Evolutionary conservation across 2,797 vertebrate genomes (phyloP).

Genomic region (Phalanger gymnotis): DNA sequence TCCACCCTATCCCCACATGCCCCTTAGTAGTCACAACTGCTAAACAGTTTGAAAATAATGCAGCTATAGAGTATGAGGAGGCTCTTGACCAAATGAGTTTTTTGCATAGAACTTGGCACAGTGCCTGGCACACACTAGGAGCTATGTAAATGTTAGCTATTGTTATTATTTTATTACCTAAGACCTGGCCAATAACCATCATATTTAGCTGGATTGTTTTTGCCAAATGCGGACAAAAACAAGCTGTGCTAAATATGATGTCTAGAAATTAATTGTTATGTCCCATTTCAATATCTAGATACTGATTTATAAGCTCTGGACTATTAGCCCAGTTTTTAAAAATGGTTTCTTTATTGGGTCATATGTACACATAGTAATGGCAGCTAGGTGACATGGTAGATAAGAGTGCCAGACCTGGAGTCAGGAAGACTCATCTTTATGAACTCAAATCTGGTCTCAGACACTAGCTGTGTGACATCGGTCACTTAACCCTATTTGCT

Average conservation of each 20-base stretch:
- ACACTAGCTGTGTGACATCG: background rate
- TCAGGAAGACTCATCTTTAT: background rate
- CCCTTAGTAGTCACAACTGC: slow-evolving; percentile 11
- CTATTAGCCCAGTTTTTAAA: background rate
- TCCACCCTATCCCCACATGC: background rate
- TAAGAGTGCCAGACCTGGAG: background rate
- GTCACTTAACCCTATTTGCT: background rate
- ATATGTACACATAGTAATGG: background rate
- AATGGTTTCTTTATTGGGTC: background rate
- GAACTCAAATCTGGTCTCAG: background rate
- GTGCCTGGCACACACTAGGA: background rate
- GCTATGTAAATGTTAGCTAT: background rate
- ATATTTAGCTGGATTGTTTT: background rate
- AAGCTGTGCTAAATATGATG: background rate
- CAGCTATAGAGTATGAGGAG: background rate
- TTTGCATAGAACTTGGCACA: background rate
- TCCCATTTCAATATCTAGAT: background rate
- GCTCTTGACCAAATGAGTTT: background rate
- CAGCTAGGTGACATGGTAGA: background rate
- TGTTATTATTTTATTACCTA: background rate
- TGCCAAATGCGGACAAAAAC: background rate
- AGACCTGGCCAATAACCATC: background rate
- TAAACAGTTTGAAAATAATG: slow-evolving; percentile 39
- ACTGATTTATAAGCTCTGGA: background rate
- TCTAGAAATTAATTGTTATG: background rate